Conservation (phyloP, 2,113 vertebrate species). For the Grammomys dolichurus region DNA sequence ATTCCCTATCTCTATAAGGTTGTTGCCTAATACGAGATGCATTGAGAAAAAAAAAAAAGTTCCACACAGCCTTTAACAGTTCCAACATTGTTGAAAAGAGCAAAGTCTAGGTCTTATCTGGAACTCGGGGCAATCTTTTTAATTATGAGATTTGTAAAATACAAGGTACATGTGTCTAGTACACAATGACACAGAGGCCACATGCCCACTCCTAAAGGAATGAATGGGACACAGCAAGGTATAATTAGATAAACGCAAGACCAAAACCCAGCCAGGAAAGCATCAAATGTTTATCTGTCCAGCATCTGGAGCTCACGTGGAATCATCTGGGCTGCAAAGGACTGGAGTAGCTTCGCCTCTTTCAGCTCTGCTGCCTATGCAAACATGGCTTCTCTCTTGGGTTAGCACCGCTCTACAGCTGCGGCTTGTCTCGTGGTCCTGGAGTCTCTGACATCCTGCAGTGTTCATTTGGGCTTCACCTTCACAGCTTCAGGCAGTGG, state of each 20-base stretch:
- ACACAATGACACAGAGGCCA: not conserved
- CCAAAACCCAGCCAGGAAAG: not conserved
- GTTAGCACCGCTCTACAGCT: too few relatives aligned
- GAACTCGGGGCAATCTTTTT: not conserved
- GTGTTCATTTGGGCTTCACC: not conserved
- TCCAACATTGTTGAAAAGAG: not conserved
- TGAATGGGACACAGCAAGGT: not conserved
- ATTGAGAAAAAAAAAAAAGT: not conserved
- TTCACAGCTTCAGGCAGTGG: not conserved
- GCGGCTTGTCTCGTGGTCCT: not conserved
- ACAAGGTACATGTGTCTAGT: not conserved
- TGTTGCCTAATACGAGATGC: too few relatives aligned
- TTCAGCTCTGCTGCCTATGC: not conserved
- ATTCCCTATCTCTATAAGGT: not conserved
- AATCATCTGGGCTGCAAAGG: not conserved
- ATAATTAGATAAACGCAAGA: not conserved
- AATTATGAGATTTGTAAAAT: not conserved
- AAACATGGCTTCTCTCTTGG: not conserved
- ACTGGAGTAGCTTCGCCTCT: not conserved
- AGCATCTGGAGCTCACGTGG: not conserved
- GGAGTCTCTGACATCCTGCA: not conserved
- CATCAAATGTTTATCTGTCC: not conserved
- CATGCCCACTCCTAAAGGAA: not conserved
- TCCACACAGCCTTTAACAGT: not conserved
- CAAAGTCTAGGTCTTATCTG: not conserved